Conservation (phyloP, 2,888 invertebrate species). For the Cryptus viduatorius region DNA sequence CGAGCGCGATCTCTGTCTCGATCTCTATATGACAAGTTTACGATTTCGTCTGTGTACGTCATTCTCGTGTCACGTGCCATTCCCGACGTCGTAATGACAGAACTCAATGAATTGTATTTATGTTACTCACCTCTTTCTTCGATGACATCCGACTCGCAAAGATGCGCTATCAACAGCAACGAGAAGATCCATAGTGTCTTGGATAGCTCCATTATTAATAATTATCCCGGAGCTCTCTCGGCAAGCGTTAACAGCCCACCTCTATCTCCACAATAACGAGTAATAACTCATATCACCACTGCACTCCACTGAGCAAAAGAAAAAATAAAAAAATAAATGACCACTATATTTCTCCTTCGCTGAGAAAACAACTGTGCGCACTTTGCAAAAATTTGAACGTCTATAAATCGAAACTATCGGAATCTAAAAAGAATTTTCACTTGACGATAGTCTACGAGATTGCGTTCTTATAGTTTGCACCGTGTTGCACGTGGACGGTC, state of each 20-base stretch:
- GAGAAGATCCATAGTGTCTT: slow-evolving; percentile 72
- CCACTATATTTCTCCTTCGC: slow-evolving; percentile 29
- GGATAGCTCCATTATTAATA: slow-evolving; percentile 77
- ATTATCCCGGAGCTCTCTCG: slow-evolving; percentile 68
- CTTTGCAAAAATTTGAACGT: background rate
- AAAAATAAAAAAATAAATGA: slow-evolving; percentile 6
- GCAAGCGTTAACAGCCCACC: slow-evolving; percentile 69
- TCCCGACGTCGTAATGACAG: background rate
- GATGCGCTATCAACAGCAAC: slow-evolving; percentile 72
- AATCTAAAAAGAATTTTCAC: background rate
- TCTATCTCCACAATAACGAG: slow-evolving; percentile 77
- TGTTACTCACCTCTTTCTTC: slow-evolving; percentile 82
- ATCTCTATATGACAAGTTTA: background rate
- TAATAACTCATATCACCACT: slow-evolving; percentile 80
- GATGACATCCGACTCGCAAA: slow-evolving; percentile 76
- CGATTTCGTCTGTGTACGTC: slow-evolving; percentile 6
- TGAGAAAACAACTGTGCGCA: background rate
- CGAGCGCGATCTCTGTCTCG: background rate
- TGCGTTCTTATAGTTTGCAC: background rate
- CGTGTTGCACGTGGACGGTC: slow-evolving; percentile 18
- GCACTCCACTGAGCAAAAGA: slow-evolving; percentile 70
- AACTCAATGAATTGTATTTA: background rate
- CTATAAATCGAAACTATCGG: background rate
- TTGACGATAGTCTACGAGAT: background rate
- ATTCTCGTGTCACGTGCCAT: slow-evolving; percentile 8